Evolutionary conservation across 2,113 vertebrate species (phyloP).

Genomic region (Perca fluviatilis): DNA sequence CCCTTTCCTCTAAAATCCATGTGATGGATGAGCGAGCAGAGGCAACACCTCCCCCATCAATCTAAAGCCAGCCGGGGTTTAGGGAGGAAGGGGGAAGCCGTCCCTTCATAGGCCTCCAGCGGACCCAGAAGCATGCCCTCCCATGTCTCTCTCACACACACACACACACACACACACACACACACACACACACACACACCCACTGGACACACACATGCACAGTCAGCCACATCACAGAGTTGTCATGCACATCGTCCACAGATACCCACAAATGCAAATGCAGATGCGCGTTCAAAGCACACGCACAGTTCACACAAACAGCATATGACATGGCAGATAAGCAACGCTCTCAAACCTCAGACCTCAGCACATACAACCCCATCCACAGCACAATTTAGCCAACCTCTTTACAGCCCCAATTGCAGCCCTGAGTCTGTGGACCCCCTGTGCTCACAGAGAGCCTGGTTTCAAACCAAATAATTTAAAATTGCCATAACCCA

Average conservation of each 20-base stretch:
- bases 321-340: slow-evolving; percentile 14
- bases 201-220: slow-evolving; percentile 51
- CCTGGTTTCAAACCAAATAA: slow-evolving; percentile 66
- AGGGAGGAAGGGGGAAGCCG: slow-evolving; percentile 52
- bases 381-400: slow-evolving; percentile 12
- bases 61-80: slow-evolving; percentile 60
- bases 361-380: slow-evolving; percentile 1
- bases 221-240: not conserved
- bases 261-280: slow-evolving; percentile 13
- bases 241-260: slow-evolving; percentile 9
- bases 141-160: slow-evolving; percentile 55
- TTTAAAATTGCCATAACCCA: slow-evolving; percentile 66
- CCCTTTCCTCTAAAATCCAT: slow-evolving; percentile 82
- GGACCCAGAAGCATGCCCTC: slow-evolving; percentile 57
- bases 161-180: slow-evolving; percentile 47
- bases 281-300: slow-evolving; percentile 21
- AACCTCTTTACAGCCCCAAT: slow-evolving; percentile 2
- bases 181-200: slow-evolving; percentile 48
- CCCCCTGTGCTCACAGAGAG: slow-evolving; percentile 20
- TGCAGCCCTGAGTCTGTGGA: not conserved
- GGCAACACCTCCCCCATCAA: slow-evolving; percentile 86
- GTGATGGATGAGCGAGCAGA: slow-evolving; percentile 85
- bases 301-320: slow-evolving; percentile 15
- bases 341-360: slow-evolving; percentile 8
- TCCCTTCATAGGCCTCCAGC: slow-evolving; percentile 74